These are phyloP conservation scores for Masnerella sp. DNA, from an alignment of 2,888 invertebrate genomes.

Conservation along the genomic window DNA sequence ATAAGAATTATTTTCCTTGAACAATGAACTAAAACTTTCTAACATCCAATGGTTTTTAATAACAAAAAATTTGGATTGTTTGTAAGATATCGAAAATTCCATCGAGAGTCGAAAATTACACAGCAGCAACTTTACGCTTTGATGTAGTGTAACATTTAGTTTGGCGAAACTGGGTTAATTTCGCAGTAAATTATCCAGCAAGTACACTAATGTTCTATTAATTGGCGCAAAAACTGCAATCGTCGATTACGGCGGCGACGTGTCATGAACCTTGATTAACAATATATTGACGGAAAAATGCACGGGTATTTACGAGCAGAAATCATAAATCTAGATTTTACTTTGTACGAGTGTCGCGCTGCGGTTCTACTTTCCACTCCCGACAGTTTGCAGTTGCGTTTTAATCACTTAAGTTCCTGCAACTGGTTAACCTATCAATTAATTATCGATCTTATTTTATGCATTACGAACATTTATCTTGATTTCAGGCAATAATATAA, in stretches of 20 bases:
- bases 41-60: too few relatives aligned
- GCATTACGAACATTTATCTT: neutral
- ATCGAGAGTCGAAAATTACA: too few relatives aligned
- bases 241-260: neutral
- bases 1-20: too few relatives aligned
- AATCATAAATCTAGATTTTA: conserved; percentile 11
- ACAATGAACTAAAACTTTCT: too few relatives aligned
- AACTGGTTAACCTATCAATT: conserved; percentile 27
- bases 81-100: too few relatives aligned
- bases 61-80: too few relatives aligned
- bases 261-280: conserved; percentile 9
- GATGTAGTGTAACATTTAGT: conserved; percentile 11
- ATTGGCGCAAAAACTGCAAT: conserved; percentile 19
- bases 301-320: neutral
- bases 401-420: conserved; percentile 20
- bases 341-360: conserved; percentile 13
- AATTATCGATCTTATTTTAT: conserved; percentile 26
- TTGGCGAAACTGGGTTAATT: conserved; percentile 24
- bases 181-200: conserved; percentile 12
- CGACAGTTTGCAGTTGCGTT: conserved; percentile 15
- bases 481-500: neutral
- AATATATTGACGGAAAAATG: conserved; percentile 18
- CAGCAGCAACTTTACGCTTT: conserved; percentile 6
- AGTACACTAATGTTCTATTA: conserved; percentile 21
- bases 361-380: conserved; percentile 17